These are phyloP conservation scores for Brachionus rotundiformis DNA, from an alignment of 1,140 invertebrate genomes.

Conservation along the genomic window DNA sequence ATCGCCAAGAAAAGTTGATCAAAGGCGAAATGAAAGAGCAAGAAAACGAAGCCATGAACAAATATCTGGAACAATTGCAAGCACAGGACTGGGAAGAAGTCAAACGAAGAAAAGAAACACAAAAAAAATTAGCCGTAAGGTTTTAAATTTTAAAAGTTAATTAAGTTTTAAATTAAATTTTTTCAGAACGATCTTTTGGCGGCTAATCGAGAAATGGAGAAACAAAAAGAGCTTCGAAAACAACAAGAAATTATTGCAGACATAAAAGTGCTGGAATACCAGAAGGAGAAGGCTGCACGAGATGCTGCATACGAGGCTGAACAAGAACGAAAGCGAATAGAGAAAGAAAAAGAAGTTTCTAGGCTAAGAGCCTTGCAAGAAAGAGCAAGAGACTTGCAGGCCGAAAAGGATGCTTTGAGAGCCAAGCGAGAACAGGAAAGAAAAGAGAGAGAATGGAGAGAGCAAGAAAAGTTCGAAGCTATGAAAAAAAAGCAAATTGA, in stretches of 20 bases:
- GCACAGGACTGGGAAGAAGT: conserved; percentile 39
- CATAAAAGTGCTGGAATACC: conserved; percentile 62
- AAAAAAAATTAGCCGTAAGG: conserved; percentile 49
- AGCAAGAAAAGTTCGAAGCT: conserved; percentile 62
- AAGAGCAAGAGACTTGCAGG: conserved; percentile 62
- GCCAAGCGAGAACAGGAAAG: conserved; percentile 64
- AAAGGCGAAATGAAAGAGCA: conserved; percentile 44
- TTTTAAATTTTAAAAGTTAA: not conserved
- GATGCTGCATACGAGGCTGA: conserved; percentile 63
- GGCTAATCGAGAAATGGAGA: conserved; percentile 60
- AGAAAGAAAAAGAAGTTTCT: conserved; percentile 64
- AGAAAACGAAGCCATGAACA: conserved; percentile 38
- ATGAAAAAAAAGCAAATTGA: conserved; percentile 61
- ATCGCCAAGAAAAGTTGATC: conserved; percentile 2
- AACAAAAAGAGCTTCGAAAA: conserved; percentile 58
- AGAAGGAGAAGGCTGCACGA: conserved; percentile 64
- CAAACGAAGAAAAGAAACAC: conserved; percentile 38
- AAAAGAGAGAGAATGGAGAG: conserved; percentile 63
- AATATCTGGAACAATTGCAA: conserved; percentile 45
- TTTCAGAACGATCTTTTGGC: conserved; percentile 61
- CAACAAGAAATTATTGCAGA: conserved; percentile 62
- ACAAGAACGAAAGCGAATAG: conserved; percentile 61
- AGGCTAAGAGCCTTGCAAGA: conserved; percentile 62
- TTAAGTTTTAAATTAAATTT: not conserved
- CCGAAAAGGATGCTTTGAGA: conserved; percentile 62